These are phyloP conservation scores for Rhinichthys osculus DNA, from an alignment of 2,797 vertebrate genomes.

Conservation along the genomic window DNA sequence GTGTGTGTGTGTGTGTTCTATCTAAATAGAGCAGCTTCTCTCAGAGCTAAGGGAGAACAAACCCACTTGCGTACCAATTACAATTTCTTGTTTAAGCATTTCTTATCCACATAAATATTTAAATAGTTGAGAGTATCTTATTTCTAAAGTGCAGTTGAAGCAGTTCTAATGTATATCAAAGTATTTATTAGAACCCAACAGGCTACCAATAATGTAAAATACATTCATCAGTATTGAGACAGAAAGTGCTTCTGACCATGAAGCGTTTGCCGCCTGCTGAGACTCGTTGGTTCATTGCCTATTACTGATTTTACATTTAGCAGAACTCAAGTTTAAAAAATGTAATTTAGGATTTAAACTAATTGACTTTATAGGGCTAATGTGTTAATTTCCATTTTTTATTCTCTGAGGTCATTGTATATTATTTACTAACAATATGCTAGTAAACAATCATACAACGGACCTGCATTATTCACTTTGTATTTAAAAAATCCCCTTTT, in stretches of 20 bases:
- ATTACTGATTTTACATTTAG: too few species aligned
- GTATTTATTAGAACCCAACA: not conserved
- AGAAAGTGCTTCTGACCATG: not conserved
- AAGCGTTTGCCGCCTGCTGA: not conserved
- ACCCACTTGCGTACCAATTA: slow-evolving; percentile 31
- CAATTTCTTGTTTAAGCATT: slow-evolving; percentile 25
- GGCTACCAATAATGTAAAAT: not conserved
- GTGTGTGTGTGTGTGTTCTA: not conserved
- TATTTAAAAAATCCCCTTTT: too few species aligned
- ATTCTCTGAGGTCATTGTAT: too few species aligned
- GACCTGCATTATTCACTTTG: too few species aligned
- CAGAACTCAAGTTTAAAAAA: not conserved
- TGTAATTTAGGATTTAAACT: not conserved
- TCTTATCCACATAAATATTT: slow-evolving; percentile 31
- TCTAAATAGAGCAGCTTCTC: slow-evolving; percentile 10
- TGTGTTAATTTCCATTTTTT: not conserved
- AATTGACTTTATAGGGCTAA: not conserved
- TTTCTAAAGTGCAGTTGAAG: slow-evolving; percentile 8
- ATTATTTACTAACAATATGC: too few species aligned
- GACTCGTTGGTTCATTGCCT: too few species aligned
- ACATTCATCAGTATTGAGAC: not conserved
- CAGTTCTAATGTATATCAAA: not conserved
- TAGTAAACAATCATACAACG: too few species aligned
- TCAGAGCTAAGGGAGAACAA: slow-evolving; percentile 9
- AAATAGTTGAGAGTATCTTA: not conserved